These are phyloP conservation scores for Tapirus terrestris DNA, from an alignment of 2,113 vertebrate genomes.

Conservation along the genomic window DNA sequence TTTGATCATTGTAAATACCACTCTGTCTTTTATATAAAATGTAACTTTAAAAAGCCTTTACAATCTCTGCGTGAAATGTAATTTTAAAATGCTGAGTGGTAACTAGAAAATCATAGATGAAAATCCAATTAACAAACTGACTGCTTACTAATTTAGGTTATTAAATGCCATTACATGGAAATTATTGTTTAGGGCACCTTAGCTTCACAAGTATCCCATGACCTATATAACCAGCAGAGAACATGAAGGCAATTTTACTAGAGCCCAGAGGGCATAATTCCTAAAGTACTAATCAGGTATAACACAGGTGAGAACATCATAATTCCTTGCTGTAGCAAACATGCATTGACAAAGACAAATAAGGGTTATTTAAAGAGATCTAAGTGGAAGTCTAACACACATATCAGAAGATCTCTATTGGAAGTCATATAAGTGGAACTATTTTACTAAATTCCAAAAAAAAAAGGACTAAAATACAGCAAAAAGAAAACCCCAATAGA, in stretches of 20 bases:
- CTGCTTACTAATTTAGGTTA: slow-evolving; percentile 49
- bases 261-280: slow-evolving; percentile 79
- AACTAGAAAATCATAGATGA: slow-evolving; percentile 45
- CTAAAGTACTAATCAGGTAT: slow-evolving; percentile 76
- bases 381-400: slow-evolving; percentile 52
- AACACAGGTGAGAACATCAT: slow-evolving; percentile 69
- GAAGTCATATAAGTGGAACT: slow-evolving; percentile 59
- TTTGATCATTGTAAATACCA: slow-evolving; percentile 50
- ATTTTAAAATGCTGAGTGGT: slow-evolving; percentile 47
- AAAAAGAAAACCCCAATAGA: background rate
- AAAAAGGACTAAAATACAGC: slow-evolving; percentile 67
- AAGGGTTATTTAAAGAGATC: slow-evolving; percentile 67
- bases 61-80: background rate
- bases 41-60: slow-evolving; percentile 18
- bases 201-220: slow-evolving; percentile 81
- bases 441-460: slow-evolving; percentile 60
- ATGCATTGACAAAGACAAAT: slow-evolving; percentile 69
- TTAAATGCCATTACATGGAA: slow-evolving; percentile 42
- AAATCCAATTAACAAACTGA: slow-evolving; percentile 60
- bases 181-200: slow-evolving; percentile 75
- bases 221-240: slow-evolving; percentile 74
- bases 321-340: slow-evolving; percentile 65
- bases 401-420: slow-evolving; percentile 30
- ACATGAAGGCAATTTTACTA: slow-evolving; percentile 81
- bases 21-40: background rate